phyloP scores from a whole-genome alignment of 2,888 invertebrate genomes.

The Odiellus spinosus region DNA sequence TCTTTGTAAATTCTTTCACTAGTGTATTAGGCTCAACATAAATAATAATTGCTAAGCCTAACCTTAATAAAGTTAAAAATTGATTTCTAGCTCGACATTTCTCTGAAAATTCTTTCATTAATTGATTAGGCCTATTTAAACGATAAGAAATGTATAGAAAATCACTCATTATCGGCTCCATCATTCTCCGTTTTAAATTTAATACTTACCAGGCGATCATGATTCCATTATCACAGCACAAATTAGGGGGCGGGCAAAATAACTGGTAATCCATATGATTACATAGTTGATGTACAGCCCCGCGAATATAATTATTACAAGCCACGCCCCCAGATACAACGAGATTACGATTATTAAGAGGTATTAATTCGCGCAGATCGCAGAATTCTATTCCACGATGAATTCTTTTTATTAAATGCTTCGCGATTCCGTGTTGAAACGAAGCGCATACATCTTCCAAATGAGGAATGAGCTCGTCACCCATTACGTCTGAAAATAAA shows the following conservation, averaged over 20 bases:
- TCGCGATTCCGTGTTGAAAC: conserved; percentile 53
- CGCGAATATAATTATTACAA: conserved; percentile 67
- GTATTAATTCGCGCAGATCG: conserved; percentile 43
- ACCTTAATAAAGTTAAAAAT: no score
- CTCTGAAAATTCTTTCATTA: no score
- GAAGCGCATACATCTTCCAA: conserved; percentile 61
- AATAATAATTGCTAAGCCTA: no score
- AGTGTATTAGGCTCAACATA: no score
- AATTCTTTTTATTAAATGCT: conserved; percentile 63
- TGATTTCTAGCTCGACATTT: no score
- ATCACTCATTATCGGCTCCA: no score
- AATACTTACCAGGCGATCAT: conserved; percentile 77
- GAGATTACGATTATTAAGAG: conserved; percentile 23
- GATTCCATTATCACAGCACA: conserved; percentile 94
- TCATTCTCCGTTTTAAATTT: no score
- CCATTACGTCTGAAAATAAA: conserved; percentile 11
- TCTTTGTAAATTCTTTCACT: no score
- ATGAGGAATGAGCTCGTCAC: conserved; percentile 18
- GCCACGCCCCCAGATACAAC: conserved; percentile 92
- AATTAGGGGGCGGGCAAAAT: conserved; percentile 56
- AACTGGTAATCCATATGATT: conserved; percentile 40
- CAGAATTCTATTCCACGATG: conserved; percentile 67
- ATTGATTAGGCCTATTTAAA: no score
- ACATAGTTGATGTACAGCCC: conserved; percentile 51
- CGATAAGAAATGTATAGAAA: no score